Evolutionary conservation across 1,140 invertebrate genomes (phyloP).

Genomic region (Brachionus sp.): DNA sequence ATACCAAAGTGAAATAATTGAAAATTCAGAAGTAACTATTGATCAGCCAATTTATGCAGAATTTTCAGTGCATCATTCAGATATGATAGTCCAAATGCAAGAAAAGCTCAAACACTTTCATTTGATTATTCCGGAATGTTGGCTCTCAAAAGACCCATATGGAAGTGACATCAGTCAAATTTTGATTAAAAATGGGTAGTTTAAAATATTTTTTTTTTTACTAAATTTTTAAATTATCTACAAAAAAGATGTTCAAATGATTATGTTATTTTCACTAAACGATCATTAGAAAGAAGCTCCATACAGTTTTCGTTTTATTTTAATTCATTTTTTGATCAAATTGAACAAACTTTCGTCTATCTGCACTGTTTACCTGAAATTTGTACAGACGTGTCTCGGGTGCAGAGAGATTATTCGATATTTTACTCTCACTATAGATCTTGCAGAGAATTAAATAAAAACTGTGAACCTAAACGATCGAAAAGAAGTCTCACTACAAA

Average conservation of each 20-base stretch:
- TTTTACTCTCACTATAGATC: background rate
- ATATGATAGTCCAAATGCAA: constrained; percentile 4
- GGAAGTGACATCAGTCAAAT: background rate
- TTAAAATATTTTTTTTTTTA: background rate
- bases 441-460: background rate
- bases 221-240: background rate
- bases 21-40: background rate
- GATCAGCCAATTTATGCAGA: background rate
- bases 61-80: background rate
- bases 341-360: background rate
- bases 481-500: background rate
- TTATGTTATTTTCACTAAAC: background rate
- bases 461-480: background rate
- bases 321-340: background rate
- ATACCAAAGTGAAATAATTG: background rate
- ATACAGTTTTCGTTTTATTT: background rate
- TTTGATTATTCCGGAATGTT: constrained; percentile 27
- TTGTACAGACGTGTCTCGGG: background rate
- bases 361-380: background rate
- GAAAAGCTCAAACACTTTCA: constrained; percentile 28
- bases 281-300: background rate
- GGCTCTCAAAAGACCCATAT: background rate
- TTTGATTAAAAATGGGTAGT: background rate
- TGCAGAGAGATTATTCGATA: background rate
- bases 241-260: background rate